Base-by-base conservation (phyloP, 1,140 invertebrate genomes). In the Drosophila santomea region DNA sequence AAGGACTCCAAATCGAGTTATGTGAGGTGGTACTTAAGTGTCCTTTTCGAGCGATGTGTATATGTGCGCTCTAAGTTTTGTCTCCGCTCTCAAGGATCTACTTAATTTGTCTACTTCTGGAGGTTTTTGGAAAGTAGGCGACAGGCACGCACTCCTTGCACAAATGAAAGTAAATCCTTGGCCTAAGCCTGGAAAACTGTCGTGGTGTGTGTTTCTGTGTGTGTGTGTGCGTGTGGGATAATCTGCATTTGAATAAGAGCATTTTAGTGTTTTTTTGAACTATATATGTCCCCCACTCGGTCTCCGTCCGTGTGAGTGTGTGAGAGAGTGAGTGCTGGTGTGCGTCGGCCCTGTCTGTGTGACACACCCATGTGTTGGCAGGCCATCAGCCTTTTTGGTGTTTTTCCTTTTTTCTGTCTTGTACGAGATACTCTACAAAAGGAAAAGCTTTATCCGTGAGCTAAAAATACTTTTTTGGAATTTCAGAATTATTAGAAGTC, bases 171-270 rank as follows among this genome's bases (percentile, higher is more conserved):
- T 86, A 86, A 86, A 88, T 86, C 82, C 83, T 86, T 76, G 75
- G 79, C 67, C 82, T 88, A 88, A 86, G 82, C 75, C 78, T 57
- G 56, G 61, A 23, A 52, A 57, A 69, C 45, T 68, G 78, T 80
- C 45, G 56, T 71, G 48, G 68, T 74, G 66, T 43, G 45, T 38
- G 36, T 38, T 55, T 28, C 32, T 1, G 1, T 63, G 74, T 66
- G 79, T 32, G 36, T 66, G 79, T 32, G 28, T 39, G 67, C 32
- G 36, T 63, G 74, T 62, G 79, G 86, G 86, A 90, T 90, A 90
- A 90, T 90, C 86, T 86, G 86, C 86, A 90, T 90, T 90, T 90
- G 86, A 90, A 90, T 90, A 90, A 90, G 81, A 90, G 86, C 86
- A 85, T 90, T 90, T 90, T 85, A 90, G 86, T 90, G 86, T 90